Base-by-base conservation (phyloP, 2,113 vertebrate genomes). In the Ophthalmolycus amberensis region DNA sequence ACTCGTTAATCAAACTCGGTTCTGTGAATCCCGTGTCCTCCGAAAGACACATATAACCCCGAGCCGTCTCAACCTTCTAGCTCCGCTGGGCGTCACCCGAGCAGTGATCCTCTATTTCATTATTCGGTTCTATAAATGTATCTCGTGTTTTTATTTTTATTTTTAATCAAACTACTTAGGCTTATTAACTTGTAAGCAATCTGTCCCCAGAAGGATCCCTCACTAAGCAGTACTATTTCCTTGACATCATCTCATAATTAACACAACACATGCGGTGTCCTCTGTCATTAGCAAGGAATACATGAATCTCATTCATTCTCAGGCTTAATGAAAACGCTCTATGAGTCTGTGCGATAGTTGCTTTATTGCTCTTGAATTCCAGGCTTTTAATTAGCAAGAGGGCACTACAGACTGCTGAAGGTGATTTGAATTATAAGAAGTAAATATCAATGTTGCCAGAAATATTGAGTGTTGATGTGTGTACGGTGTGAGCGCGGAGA, bases 201-300 rank as follows among this genome's bases (percentile, higher is more conserved):
- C 69, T 82, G 74, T 54, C 27, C 68, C 68, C 85, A 52, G 58
- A 59, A 44, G 64, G 69, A 77, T 85, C 60, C 60, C 63, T 60
- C 34, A 9, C 37, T 67, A 83, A 75, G 67, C 32, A 8, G 79
- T 76, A 50, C 65, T n/a, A 62, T 82, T 88, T 81, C n/a, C 84
- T 88, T 60, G 40, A 12, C 70, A 79, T 15, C 72, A 77, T 87
- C 86, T 85, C 64, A 63, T 70, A 91, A 92, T 90, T 85, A 91
- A 75, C 71, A 65, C 67, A 85, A 50, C 88, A 84, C 74, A 84
- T 71, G 67, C 71, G 32, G 67, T 70, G 85, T 89, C 88, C 79
- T 81, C 67, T 77, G 79, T 85, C 90, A 88, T 92, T 85, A 89
- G 70, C 50, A 2, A 74, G 73, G 73, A 89, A 85, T 84, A 79